phyloP scores from a whole-genome alignment of 2,888 invertebrate species.

The Eilema sororculum region DNA sequence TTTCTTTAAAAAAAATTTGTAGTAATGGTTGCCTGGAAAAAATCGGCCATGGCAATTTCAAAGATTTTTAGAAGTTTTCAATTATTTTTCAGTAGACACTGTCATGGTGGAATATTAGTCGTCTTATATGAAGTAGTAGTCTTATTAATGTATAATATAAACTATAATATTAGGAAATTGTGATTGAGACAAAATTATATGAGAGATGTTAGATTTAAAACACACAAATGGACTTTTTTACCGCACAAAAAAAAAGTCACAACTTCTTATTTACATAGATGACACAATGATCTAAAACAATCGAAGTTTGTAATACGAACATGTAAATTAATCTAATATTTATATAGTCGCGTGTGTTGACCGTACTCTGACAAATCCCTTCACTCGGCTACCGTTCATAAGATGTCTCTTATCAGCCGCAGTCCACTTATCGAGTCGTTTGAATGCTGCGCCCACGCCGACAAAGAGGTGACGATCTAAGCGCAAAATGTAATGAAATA shows the following conservation, averaged over 20 bases:
- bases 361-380: constrained; percentile 82
- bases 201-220: background rate
- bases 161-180: background rate
- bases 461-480: constrained; percentile 81
- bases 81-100: too few species aligned
- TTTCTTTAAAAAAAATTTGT: too few species aligned
- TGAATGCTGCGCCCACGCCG: constrained; percentile 75
- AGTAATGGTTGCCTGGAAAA: too few species aligned
- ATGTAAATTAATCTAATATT: constrained; percentile 23
- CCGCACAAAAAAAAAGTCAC: background rate
- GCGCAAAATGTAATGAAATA: constrained; percentile 71
- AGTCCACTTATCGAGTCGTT: constrained; percentile 77
- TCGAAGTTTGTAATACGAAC: constrained; percentile 28
- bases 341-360: constrained; percentile 66
- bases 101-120: too few species aligned
- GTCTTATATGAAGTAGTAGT: too few species aligned
- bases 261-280: background rate
- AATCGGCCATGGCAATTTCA: too few species aligned
- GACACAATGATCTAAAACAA: constrained; percentile 6
- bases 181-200: background rate
- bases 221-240: background rate
- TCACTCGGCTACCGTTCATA: constrained; percentile 79
- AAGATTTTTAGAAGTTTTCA: too few species aligned
- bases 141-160: background rate
- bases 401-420: constrained; percentile 72